phyloP scores from a whole-genome alignment of 2,888 invertebrate species.

The Hyppa rectilinea region DNA sequence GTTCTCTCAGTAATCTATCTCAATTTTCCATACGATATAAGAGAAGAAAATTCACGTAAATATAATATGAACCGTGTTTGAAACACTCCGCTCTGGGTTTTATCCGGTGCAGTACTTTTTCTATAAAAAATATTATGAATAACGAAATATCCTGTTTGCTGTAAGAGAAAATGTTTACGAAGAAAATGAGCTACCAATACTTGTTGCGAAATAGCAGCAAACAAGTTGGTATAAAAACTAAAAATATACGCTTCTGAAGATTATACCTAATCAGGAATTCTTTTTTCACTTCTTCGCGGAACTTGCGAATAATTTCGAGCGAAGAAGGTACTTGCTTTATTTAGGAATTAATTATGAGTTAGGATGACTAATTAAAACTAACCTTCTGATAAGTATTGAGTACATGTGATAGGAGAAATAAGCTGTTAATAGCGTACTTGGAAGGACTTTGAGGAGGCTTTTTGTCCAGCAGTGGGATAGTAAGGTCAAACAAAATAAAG shows the following conservation, averaged over 20 bases:
- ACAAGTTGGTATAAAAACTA: constrained; percentile 58
- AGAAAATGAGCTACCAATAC: constrained; percentile 64
- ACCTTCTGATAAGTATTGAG: too few relatives aligned
- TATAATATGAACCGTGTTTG: constrained; percentile 43
- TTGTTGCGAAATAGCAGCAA: constrained; percentile 47
- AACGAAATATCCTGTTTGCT: constrained; percentile 62
- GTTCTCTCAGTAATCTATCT: constrained; percentile 13
- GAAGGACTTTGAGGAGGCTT: too few relatives aligned
- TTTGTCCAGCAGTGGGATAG: too few relatives aligned
- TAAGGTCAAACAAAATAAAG: too few relatives aligned
- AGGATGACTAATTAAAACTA: too few relatives aligned
- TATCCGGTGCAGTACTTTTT: constrained; percentile 54
- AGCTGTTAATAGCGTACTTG: too few relatives aligned
- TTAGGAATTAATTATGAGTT: not conserved
- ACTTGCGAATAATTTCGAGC: not conserved
- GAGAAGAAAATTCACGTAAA: constrained; percentile 40
- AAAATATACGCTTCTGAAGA: constrained; percentile 43
- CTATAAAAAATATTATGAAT: constrained; percentile 55
- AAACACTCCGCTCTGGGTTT: constrained; percentile 30
- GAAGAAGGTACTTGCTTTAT: not conserved
- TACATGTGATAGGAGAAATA: too few relatives aligned
- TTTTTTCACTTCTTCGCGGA: not conserved
- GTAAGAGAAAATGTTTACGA: constrained; percentile 53
- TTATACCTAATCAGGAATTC: constrained; percentile 26
- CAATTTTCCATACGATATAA: constrained; percentile 29